Evolutionary conservation across 2,113 vertebrate genomes (phyloP), one percentile per base, ranked within the genome.

Genomic region (Panthera leo): DNA sequence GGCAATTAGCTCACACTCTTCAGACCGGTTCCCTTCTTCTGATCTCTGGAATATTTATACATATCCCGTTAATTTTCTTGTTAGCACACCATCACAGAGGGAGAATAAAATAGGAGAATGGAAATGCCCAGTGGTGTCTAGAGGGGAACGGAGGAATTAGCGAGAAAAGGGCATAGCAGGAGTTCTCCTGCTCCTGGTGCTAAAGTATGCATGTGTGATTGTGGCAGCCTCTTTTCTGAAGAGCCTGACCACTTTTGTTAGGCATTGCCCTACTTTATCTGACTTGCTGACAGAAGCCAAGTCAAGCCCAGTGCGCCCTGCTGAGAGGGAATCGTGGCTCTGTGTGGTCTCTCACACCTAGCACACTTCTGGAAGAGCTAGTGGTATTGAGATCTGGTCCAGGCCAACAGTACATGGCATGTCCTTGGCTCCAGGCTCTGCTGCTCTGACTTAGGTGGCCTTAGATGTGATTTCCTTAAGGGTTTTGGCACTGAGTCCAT

Each of bases 1-100:
- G 75, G 58, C 70, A 85, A 94, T 97, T 95, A 97, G 91, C 65
- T 76, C 51, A 55, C 36, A 95, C 55, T 92, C 34, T 39, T 85
- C 76, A 91, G 58, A 95, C 29, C 68, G 51, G 34, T 61, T 58
- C 18, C 8, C 42, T 34, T 85, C 45, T 67, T 91, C 80, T 89
- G 39, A 78, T 88, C 92, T 67, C 18, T 18, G 73, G 70, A 92
- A 91, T 92, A 90, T 83, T 85, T 73, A 87, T 48, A 78, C 65
- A 21, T 12, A 61, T 0, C 31, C 0, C 0, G 75, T 51, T 94
- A 84, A 65, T 94, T 92, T 96, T 94, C 95, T 93, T 48, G 42
- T 36, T 61, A 73, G 78, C 45, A 63, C 39, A 31, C 25, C 18
- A 58, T 3, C 63, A 45, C 25, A 19, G 48, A 55, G 48, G n/a